phyloP scores from a whole-genome alignment of 92 coral and sea anemone genomes.

The Epizoanthus scotinus region DNA sequence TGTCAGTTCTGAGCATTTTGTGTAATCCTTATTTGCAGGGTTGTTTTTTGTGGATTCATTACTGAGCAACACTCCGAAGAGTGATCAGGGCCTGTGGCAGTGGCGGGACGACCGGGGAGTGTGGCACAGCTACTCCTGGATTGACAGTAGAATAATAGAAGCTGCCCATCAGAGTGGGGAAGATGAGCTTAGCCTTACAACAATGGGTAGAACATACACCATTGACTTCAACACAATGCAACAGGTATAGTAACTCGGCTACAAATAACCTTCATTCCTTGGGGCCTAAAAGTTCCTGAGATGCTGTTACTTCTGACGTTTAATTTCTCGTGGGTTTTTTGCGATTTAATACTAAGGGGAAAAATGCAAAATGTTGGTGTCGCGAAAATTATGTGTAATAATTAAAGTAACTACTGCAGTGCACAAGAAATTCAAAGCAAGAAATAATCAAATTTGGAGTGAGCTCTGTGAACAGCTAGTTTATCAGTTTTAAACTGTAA shows the following conservation, averaged over 20 bases:
- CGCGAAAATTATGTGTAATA: too few relatives aligned
- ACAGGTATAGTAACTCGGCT: slow-evolving; percentile 61
- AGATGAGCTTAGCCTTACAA: slow-evolving; percentile 92
- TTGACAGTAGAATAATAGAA: slow-evolving; percentile 96
- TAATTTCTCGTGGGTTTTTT: too few relatives aligned
- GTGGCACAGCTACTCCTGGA: slow-evolving; percentile 99
- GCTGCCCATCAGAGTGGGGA: slow-evolving; percentile 98
- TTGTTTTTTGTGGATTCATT: slow-evolving; percentile 85
- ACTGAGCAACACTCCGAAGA: slow-evolving; percentile 75
- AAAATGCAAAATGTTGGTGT: too few relatives aligned
- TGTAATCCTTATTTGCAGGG: slow-evolving; percentile 35
- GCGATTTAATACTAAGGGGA: too few relatives aligned
- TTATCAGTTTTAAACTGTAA: too few relatives aligned
- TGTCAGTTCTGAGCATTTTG: background rate
- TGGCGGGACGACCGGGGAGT: slow-evolving; percentile 97
- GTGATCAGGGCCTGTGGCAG: slow-evolving; percentile 98
- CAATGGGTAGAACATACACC: slow-evolving; percentile 96
- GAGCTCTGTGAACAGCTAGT: too few relatives aligned
- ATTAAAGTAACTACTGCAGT: too few relatives aligned
- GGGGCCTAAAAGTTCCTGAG: too few relatives aligned
- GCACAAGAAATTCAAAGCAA: too few relatives aligned
- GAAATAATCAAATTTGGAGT: too few relatives aligned
- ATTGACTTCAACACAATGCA: slow-evolving; percentile 97
- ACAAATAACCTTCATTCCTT: too few relatives aligned
- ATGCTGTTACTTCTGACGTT: too few relatives aligned